Conservation (phyloP, 2,113 vertebrate genomes). For the Neolamprologus cancellatus region DNA sequence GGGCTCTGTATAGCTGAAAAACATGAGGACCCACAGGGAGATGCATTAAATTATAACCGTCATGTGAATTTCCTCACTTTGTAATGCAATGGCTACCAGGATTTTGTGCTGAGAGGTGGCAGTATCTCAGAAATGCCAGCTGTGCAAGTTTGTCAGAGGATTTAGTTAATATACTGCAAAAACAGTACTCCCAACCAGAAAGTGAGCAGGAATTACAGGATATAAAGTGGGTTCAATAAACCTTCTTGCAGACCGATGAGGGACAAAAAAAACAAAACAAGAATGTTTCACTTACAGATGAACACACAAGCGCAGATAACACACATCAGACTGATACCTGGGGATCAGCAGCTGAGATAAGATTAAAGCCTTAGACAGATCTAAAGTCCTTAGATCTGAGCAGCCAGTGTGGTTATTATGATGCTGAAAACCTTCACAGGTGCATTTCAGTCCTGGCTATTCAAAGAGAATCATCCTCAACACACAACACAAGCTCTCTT, state of each 20-base stretch:
- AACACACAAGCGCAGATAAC: neutral
- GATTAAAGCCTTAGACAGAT: slow-evolving; percentile 7
- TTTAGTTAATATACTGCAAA: neutral
- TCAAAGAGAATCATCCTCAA: neutral
- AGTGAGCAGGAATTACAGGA: neutral
- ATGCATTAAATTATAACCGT: slow-evolving; percentile 31
- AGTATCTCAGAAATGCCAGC: slow-evolving; percentile 18
- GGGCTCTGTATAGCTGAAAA: slow-evolving; percentile 1
- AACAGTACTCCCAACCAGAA: neutral
- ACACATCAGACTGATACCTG: slow-evolving; percentile 10
- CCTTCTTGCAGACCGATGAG: neutral
- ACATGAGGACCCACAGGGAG: slow-evolving; percentile 10
- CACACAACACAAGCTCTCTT: neutral
- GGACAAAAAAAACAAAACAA: neutral
- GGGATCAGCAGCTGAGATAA: slow-evolving; percentile 18
- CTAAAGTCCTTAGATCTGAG: neutral
- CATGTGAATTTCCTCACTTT: slow-evolving; percentile 33
- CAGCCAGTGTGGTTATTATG: neutral
- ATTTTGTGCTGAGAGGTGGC: slow-evolving; percentile 12
- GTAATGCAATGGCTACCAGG: neutral
- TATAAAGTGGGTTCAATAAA: neutral
- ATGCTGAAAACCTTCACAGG: slow-evolving; percentile 5
- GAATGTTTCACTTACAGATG: neutral
- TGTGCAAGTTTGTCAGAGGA: slow-evolving; percentile 2
- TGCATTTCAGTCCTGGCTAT: neutral